A percentile compares a stretch with the other conserved stretches of the same genome.
Evolutionary conservation across 2,888 invertebrate species (phyloP).

Genomic region (Schrankia costaestrigalis): DNA sequence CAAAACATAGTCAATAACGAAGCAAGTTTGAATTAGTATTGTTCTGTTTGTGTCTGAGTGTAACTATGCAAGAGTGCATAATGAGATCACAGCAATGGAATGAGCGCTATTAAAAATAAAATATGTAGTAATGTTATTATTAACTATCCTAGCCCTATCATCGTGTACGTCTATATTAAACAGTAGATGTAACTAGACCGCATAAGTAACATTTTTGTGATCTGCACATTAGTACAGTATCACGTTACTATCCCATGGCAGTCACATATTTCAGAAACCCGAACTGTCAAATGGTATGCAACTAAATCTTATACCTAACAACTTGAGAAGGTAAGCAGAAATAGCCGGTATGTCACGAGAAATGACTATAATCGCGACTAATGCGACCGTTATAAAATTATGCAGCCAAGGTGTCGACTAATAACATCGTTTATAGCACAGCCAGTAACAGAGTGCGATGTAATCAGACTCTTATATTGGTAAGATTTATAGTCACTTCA

Average conservation of each 20-base stretch:
- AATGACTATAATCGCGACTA: slow-evolving; percentile 39
- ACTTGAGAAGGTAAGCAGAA: slow-evolving; percentile 28
- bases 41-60: no score
- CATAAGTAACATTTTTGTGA: slow-evolving; percentile 6
- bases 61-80: no score
- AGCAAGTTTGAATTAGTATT: no score
- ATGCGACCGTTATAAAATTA: slow-evolving; percentile 42
- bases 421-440: slow-evolving; percentile 29
- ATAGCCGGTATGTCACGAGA: slow-evolving; percentile 32
- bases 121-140: no score
- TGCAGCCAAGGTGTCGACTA: slow-evolving; percentile 43
- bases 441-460: slow-evolving; percentile 23
- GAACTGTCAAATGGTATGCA: slow-evolving; percentile 13
- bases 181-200: slow-evolving; percentile 1
- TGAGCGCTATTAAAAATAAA: no score
- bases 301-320: slow-evolving; percentile 17
- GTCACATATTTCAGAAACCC: slow-evolving; percentile 12
- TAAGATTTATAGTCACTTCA: slow-evolving; percentile 48
- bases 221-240: slow-evolving; percentile 10
- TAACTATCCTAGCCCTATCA: no score
- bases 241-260: slow-evolving; percentile 12
- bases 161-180: no score
- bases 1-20: no score
- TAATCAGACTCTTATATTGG: slow-evolving; percentile 39
- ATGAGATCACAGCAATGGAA: no score